Evolutionary conservation across 2,797 vertebrate species (phyloP), one percentile per base, ranked within the genome.

Genomic region (Tauraco hartlaubi): DNA sequence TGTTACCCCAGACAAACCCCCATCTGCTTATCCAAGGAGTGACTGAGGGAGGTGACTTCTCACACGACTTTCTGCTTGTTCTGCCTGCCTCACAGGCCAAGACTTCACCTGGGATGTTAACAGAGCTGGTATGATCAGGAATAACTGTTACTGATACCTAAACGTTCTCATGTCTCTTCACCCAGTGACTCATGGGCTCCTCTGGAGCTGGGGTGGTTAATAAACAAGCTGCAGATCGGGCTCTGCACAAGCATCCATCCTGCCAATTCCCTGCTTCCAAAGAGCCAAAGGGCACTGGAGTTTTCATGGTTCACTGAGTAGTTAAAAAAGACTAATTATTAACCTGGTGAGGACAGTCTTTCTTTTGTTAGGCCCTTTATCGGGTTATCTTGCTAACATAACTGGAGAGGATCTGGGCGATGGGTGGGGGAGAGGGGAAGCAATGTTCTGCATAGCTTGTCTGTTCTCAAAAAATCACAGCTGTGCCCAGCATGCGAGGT

Each of bases 301-400:
- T 62, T 96, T 78, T 74, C 75, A n/a, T 31, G 89, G 80, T 64
- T 91, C 93, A 72, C 62, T 1, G 37, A 28, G 44, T 90, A 82
- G 88, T 77, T 94, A 76, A 18, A 12, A 17, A 64, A 76, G 56
- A 82, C 85, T 94, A 96, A 97, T 96, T 44, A 97, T 96, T 97
- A 97, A 96, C 94, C 48, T 68, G 88, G 75, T 62, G 72, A 85
- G 85, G 94, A 96, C 66, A 96, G 77, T 31, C 56, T 64, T 41
- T 55, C 86, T 77, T 96, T 96, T 95, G 94, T 92, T 64, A 66
- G 74, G 33, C 52, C 46, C 46, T 88, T 87, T 94, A 82, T 90
- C 85, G 16, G 52, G 26, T 78, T 86, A 90, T 94, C 94, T 96
- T 13, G 39, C 54, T 52, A 37, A 33, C 49, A 68, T 29, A 88